phyloP scores from a whole-genome alignment of 2,888 invertebrate species.

The Aporophyla lueneburgensis region DNA sequence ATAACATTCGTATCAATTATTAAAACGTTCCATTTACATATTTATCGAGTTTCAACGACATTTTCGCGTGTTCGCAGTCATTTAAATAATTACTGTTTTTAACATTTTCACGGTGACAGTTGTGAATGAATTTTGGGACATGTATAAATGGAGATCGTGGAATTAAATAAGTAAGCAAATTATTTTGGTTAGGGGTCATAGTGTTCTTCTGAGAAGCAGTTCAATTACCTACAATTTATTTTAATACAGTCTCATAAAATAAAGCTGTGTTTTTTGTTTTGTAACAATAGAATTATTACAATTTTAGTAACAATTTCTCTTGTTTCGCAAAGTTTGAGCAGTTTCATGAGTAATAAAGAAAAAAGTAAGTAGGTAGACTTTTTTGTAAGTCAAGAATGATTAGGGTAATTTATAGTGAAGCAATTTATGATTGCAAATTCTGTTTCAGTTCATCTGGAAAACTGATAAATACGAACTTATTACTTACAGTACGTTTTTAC shows the following conservation, averaged over 20 bases:
- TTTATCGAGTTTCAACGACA: conserved; percentile 55
- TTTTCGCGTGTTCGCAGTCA: conserved; percentile 55
- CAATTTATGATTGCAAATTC: background rate
- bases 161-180: conserved; percentile 24
- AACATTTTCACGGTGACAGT: conserved; percentile 39
- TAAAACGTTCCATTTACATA: conserved; percentile 55
- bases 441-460: background rate
- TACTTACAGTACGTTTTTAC: background rate
- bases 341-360: background rate
- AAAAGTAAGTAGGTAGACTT: background rate
- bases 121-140: conserved; percentile 38
- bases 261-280: conserved; percentile 11
- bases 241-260: conserved; percentile 23
- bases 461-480: too few species aligned
- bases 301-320: background rate
- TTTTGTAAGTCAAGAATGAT: background rate
- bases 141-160: conserved; percentile 8
- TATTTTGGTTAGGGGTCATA: conserved; percentile 13
- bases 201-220: conserved; percentile 20
- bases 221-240: conserved; percentile 36
- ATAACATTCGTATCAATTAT: conserved; percentile 41
- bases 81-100: conserved; percentile 52
- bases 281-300: background rate
- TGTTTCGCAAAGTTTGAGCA: conserved; percentile 1
- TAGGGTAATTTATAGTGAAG: background rate